These are phyloP conservation scores for Metaphire vulgaris DNA, from an alignment of 1,140 invertebrate genomes.

Conservation along the genomic window DNA sequence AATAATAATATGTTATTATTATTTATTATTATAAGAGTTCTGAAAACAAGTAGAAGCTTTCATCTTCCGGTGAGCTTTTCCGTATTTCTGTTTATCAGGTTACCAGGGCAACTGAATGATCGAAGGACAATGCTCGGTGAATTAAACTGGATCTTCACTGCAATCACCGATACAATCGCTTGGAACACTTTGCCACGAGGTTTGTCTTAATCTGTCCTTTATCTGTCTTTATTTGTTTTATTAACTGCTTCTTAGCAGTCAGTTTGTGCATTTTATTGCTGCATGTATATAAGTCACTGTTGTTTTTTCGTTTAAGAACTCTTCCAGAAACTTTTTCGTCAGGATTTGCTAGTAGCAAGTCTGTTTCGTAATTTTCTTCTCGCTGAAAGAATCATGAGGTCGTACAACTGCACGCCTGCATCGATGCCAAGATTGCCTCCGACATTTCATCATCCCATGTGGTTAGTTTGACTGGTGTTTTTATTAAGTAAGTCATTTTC, in stretches of 20 bases:
- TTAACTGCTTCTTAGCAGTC: not conserved
- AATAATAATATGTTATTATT: too few relatives aligned
- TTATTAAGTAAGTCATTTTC: too few relatives aligned
- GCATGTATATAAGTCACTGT: not conserved
- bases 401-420: constrained; percentile 90
- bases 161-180: constrained; percentile 99
- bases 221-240: constrained; percentile 6
- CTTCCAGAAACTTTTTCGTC: constrained; percentile 90
- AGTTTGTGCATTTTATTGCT: not conserved
- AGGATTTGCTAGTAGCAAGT: constrained; percentile 92
- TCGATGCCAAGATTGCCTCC: constrained; percentile 78
- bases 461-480: constrained; percentile 51
- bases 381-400: constrained; percentile 90
- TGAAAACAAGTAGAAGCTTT: too few relatives aligned
- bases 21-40: too few relatives aligned
- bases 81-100: constrained; percentile 56
- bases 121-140: constrained; percentile 94
- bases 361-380: constrained; percentile 95
- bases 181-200: constrained; percentile 90
- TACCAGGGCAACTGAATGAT: constrained; percentile 90
- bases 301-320: constrained; percentile 70
- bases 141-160: constrained; percentile 99
- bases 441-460: constrained; percentile 66
- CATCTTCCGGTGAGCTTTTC: too few relatives aligned
- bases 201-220: constrained; percentile 39